A percentile compares a stretch with the other conserved stretches of the same genome.
These are phyloP conservation scores for Microplitis manilae DNA, from an alignment of 2,888 invertebrate species.

Conservation along the genomic window DNA sequence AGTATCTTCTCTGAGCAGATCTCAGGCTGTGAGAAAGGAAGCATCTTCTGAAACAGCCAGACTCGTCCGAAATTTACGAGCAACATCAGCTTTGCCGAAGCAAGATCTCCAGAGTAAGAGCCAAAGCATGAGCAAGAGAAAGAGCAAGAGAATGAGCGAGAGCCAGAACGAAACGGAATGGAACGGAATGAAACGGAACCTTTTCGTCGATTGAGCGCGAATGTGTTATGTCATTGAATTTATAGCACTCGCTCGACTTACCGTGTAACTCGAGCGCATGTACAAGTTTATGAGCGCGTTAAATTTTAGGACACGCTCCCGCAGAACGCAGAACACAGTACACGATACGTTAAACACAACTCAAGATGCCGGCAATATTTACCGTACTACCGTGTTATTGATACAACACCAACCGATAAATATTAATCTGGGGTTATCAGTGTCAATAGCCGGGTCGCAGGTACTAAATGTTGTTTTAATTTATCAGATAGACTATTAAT, in stretches of 20 bases:
- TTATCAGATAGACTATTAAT: constrained; percentile 38
- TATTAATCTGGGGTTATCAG: constrained; percentile 39
- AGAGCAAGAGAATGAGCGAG: neutral
- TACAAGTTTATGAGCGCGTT: constrained; percentile 47
- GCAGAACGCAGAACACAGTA: constrained; percentile 32
- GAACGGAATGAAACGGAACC: neutral
- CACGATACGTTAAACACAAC: constrained; percentile 24
- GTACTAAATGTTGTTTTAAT: constrained; percentile 23
- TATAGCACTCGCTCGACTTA: constrained; percentile 30
- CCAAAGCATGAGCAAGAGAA: neutral
- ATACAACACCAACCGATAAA: constrained; percentile 24
- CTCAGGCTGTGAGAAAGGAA: neutral
- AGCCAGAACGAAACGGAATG: neutral
- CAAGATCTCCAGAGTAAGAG: neutral
- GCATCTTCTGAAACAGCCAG: neutral
- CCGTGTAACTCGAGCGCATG: constrained; percentile 19
- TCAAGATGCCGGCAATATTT: constrained; percentile 18
- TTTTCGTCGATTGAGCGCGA: constrained; percentile 45
- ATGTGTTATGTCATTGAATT: constrained; percentile 50
- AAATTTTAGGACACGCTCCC: constrained; percentile 49
- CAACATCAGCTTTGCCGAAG: neutral
- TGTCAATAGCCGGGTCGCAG: constrained; percentile 15
- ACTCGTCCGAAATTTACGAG: constrained; percentile 7
- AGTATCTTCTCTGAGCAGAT: neutral
- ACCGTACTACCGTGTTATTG: neutral